Base-by-base conservation (phyloP, 2,113 vertebrate genomes). In the Aegypius monachus region DNA sequence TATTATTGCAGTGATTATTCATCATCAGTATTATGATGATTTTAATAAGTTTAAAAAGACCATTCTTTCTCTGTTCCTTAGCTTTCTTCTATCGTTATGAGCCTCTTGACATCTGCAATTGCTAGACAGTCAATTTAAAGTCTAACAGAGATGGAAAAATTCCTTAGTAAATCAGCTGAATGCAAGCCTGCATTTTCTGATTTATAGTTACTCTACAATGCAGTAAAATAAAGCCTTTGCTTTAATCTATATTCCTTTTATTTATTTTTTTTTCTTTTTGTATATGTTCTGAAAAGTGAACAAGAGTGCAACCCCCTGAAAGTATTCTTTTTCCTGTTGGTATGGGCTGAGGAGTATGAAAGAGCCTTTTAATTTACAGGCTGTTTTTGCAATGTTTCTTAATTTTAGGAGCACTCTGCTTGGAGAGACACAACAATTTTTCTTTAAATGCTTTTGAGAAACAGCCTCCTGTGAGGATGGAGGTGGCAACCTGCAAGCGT, bases 1-100 rank as follows among this genome's bases (percentile, higher is more conserved):
- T 70, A 58, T 88, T 83, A 90, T 68, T 83, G 27, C 34, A 61
- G 53, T 61, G 78, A 81, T 88, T 90, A 90, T 77, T 93, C 31
- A 93, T 92, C 62, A 88, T 61, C 67, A 90, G 16, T 52, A 80
- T 86, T 80, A 80, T 38, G 19, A 93, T 59, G 23, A 87, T 80
- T 92, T 92, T 82, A 68, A 63, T 90, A 83, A 80, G 53, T 81
- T 93, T 95, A 32, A 95, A 92, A 93, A 81, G 71, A 17, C 47
- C 18, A 53, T 88, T 90, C 23, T 95, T 92, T 61, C 71, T 63
- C 43, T 95, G 13, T 88, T 93, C 40, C 45, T 86, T 53, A 77
- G 34, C 48, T 92, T 94, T 77, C 38, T 82, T 31, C 58, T 73
- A 38, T 56, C 7, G 1, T 90, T 95, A 83, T 88, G 67, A 88